Evolutionary conservation across 2,113 vertebrate genomes (phyloP).

Genomic region (Hippotragus niger): DNA sequence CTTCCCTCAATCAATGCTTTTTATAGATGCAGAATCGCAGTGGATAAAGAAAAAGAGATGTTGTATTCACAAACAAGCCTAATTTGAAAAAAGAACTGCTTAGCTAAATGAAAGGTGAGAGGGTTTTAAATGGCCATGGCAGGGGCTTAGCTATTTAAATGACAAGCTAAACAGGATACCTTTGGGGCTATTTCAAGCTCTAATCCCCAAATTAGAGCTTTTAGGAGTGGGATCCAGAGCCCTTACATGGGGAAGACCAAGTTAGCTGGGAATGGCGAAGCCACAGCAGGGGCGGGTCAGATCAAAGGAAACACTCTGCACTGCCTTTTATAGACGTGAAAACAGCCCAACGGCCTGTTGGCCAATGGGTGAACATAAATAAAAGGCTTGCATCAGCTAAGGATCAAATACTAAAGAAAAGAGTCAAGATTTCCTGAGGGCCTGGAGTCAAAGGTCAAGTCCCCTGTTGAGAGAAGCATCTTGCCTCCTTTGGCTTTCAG

Average conservation of each 20-base stretch:
- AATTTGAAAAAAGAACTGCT: conserved; percentile 68
- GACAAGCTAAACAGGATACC: conserved; percentile 41
- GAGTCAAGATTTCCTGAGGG: background rate
- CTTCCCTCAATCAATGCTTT: background rate
- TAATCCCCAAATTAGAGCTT: conserved; percentile 66
- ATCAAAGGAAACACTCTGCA: conserved; percentile 40
- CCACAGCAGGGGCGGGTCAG: background rate
- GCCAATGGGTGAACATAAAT: conserved; percentile 50
- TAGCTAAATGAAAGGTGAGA: conserved; percentile 69
- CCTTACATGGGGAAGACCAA: conserved; percentile 45
- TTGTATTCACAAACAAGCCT: conserved; percentile 32
- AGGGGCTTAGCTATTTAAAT: conserved; percentile 64
- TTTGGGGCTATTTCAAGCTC: conserved; percentile 50
- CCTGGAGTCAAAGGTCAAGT: conserved; percentile 11
- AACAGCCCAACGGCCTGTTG: background rate
- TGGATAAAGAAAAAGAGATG: conserved; percentile 33
- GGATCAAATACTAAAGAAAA: conserved; percentile 44
- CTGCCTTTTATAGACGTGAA: conserved; percentile 65
- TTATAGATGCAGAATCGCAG: conserved; percentile 17
- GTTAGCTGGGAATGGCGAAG: background rate
- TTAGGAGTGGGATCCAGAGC: conserved; percentile 54
- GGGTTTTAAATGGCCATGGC: background rate
- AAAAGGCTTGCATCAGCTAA: conserved; percentile 55
- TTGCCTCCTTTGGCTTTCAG: background rate
- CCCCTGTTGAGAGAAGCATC: background rate